Conservation (phyloP, 2,888 invertebrate genomes). For the Marasmarcha lunaedactyla region DNA sequence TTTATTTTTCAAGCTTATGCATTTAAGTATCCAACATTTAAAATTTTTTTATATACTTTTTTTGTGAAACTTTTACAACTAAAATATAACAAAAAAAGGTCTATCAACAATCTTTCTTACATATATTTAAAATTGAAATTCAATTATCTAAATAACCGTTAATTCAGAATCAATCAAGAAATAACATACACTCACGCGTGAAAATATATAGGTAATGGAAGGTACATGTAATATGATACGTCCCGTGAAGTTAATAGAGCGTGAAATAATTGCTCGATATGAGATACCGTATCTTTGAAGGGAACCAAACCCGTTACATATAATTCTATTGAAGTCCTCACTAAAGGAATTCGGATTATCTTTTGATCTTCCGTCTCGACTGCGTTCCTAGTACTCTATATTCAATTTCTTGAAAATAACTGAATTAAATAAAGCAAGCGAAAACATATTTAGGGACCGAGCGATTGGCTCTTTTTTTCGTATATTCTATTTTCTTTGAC, state of each 20-base stretch:
- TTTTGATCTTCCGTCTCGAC: slow-evolving; percentile 39
- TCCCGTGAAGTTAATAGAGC: not conserved
- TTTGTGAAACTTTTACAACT: no score
- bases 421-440: slow-evolving; percentile 22
- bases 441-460: slow-evolving; percentile 9
- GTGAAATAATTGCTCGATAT: slow-evolving; percentile 1
- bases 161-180: no score
- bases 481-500: no score
- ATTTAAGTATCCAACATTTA: no score
- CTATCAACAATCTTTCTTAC: no score
- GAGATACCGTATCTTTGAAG: slow-evolving; percentile 1
- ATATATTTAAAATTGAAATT: no score
- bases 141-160: no score
- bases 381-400: slow-evolving; percentile 25
- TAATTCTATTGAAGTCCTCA: slow-evolving; percentile 36
- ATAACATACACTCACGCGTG: not conserved
- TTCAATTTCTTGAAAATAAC: slow-evolving; percentile 33
- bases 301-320: slow-evolving; percentile 22
- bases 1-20: no score
- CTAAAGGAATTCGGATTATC: slow-evolving; percentile 35
- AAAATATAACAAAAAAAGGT: no score
- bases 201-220: not conserved
- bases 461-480: no score
- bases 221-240: no score
- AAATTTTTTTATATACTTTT: no score